Evolutionary conservation across 1,140 invertebrate genomes (phyloP), one percentile per base, ranked within the genome.

Genomic region (Drosophila pseudoananassae): DNA sequence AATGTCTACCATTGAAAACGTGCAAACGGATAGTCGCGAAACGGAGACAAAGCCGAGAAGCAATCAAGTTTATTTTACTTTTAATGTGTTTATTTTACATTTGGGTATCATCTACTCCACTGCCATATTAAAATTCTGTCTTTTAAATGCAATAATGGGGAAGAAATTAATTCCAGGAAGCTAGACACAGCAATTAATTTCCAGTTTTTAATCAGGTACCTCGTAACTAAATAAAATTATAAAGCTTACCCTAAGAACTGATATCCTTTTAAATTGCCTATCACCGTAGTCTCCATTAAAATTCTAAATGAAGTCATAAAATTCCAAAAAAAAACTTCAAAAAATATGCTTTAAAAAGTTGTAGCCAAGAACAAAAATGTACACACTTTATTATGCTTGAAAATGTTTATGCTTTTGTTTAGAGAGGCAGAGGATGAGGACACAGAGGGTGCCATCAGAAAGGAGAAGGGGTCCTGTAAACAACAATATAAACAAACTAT

Each of bases 241-340:
- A 33, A 9, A 33, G 31, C 31, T 33, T 33, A 10, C 2, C 10
- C 31, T 33, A 9, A 9, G 3, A 9, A 33, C 31, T 33, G 25
- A 27, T 27, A 27, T 27, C 6, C 25, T 27, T 7, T 27, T 27
- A 6, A 27, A 27, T 5, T 4, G 25, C 25, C 6, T 27, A 27
- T 27, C 6, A 27, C 25, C 25, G 1, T 4, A 36, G 33, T 23
- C n/a, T 29, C 45, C 64, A 63, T 40, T 27, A 31, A 71, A 52
- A 64, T 52, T 70, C 73, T 70, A 74, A 83, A 83, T 83, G 60
- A 83, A 83, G 79, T 75, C 79, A 83, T 83, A 83, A 83, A 83
- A 78, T 58, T 78, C 75, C 70, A 69, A 57, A 70, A 63, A 77
- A 83, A 55, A 52, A 80, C 75, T 23, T 46, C 66, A 38, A 54